Conservation (phyloP, 2,113 vertebrate species). For the Polypterus senegalus region DNA sequence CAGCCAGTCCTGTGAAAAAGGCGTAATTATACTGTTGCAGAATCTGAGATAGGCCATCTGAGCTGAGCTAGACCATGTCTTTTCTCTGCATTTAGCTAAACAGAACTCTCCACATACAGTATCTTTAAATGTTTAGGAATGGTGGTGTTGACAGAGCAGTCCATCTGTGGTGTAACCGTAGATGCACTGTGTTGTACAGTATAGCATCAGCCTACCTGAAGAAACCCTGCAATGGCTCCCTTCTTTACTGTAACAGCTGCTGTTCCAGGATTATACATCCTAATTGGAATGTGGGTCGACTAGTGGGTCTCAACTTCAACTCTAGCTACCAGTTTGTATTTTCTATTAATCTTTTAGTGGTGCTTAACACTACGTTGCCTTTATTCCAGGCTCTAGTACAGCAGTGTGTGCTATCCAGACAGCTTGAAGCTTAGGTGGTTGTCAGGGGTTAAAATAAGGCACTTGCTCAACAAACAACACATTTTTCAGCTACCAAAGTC, state of each 20-base stretch:
- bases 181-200: background rate
- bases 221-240: slow-evolving; percentile 1
- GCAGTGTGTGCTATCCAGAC: slow-evolving; percentile 1
- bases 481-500: too few relatives aligned
- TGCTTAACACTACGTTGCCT: slow-evolving; percentile 11
- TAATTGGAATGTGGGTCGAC: background rate
- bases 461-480: too few relatives aligned
- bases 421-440: background rate
- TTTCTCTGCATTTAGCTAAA: too few relatives aligned
- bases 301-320: slow-evolving; percentile 3
- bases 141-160: too few relatives aligned
- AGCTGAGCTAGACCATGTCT: too few relatives aligned
- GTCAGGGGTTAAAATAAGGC: too few relatives aligned
- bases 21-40: too few relatives aligned
- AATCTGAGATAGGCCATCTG: too few relatives aligned
- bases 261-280: slow-evolving; percentile 15
- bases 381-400: slow-evolving; percentile 1
- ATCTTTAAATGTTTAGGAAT: too few relatives aligned
- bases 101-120: too few relatives aligned
- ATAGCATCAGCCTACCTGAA: background rate
- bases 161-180: background rate
- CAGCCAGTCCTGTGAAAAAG: too few relatives aligned
- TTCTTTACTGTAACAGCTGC: background rate
- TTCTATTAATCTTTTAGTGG: slow-evolving; percentile 9
- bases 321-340: slow-evolving; percentile 7